Conservation (phyloP, 2,888 invertebrate genomes). For the Aelia acuminata region DNA sequence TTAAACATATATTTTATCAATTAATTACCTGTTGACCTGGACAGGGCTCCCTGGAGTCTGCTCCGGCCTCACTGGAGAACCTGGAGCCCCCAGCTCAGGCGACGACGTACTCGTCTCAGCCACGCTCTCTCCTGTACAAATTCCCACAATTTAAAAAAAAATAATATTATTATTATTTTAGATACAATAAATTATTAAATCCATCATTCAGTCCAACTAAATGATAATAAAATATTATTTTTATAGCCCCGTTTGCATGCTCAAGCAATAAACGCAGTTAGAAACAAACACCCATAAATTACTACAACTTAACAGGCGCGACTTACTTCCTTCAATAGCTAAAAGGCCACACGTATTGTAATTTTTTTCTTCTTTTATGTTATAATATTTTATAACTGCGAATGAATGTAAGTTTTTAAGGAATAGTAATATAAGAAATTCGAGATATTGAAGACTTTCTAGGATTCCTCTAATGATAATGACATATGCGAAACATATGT, state of each 20-base stretch:
- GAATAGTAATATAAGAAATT: too few species aligned
- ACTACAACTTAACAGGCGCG: neutral
- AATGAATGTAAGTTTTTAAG: too few species aligned
- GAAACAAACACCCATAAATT: neutral
- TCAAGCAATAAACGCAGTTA: neutral
- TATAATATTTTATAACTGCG: too few species aligned
- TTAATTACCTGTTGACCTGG: conserved; percentile 63
- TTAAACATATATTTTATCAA: neutral
- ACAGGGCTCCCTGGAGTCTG: conserved; percentile 67
- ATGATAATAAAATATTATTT: neutral
- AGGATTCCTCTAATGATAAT: too few species aligned
- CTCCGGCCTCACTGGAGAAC: conserved; percentile 76
- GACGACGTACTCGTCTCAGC: conserved; percentile 94
- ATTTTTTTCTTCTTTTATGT: neutral
- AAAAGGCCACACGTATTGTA: neutral
- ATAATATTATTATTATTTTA: neutral
- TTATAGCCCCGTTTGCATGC: neutral
- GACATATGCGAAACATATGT: too few species aligned
- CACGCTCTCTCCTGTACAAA: conserved; percentile 84
- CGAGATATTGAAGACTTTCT: too few species aligned
- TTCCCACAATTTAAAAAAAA: neutral
- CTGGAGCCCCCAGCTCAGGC: conserved; percentile 86
- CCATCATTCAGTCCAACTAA: neutral
- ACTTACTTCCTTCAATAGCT: neutral
- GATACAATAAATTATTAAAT: neutral